A percentile compares a stretch with the other conserved stretches of the same genome.
phyloP scores from a whole-genome alignment of 92 coral and sea anemone species.

The Phymanthus crucifer region DNA sequence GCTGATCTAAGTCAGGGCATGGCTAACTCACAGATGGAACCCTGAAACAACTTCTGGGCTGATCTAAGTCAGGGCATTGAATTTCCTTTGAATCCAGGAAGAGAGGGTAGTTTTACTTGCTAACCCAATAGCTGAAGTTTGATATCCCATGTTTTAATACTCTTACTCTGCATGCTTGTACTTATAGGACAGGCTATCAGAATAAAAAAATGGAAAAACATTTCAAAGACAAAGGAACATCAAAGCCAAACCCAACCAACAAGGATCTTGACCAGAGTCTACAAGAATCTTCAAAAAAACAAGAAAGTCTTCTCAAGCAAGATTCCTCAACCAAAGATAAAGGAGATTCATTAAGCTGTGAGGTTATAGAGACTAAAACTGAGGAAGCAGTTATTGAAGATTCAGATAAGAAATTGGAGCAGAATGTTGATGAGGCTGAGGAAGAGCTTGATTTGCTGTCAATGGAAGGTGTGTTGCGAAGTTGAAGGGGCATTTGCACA shows the following conservation, averaged over 20 bases:
- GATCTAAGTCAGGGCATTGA: too few species aligned
- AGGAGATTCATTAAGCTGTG: not conserved
- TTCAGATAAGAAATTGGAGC: slow-evolving; percentile 39
- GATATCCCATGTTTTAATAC: too few species aligned
- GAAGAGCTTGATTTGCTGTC: slow-evolving; percentile 44
- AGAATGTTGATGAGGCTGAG: slow-evolving; percentile 48
- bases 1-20: too few species aligned
- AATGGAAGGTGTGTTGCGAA: slow-evolving; percentile 42
- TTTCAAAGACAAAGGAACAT: slow-evolving; percentile 49
- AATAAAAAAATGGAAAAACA: slow-evolving; percentile 78
- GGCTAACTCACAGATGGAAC: too few species aligned
- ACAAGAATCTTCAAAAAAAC: not conserved
- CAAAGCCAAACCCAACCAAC: not conserved
- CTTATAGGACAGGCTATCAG: slow-evolving; percentile 73
- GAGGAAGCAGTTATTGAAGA: slow-evolving; percentile 22
- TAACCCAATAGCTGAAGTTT: too few species aligned
- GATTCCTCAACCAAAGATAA: not conserved
- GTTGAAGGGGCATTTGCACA: not conserved
- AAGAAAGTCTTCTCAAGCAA: not conserved
- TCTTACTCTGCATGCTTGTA: too few species aligned
- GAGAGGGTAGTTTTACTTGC: too few species aligned
- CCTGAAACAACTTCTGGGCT: too few species aligned
- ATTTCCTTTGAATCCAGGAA: too few species aligned
- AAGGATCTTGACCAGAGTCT: not conserved
- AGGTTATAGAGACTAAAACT: not conserved